phyloP scores from a whole-genome alignment of 2,797 vertebrate species.

The Eremophila alpestris region DNA sequence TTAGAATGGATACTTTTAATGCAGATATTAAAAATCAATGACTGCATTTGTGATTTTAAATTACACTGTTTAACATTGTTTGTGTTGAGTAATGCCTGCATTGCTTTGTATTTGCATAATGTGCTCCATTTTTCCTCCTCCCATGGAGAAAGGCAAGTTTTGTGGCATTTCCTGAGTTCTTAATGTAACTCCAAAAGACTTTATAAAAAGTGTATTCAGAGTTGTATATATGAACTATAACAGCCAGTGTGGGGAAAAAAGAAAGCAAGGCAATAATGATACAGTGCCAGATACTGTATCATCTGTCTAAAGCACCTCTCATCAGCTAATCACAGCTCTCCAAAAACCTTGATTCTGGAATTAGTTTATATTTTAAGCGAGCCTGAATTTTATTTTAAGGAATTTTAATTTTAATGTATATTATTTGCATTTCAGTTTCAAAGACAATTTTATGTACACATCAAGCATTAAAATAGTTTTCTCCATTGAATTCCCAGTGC shows the following conservation, averaged over 20 bases:
- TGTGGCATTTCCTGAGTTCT: conserved; percentile 20
- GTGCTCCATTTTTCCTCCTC: background rate
- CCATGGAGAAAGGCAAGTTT: conserved; percentile 2
- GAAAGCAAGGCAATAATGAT: background rate
- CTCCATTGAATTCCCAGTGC: conserved; percentile 41
- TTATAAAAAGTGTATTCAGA: background rate
- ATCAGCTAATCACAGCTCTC: conserved; percentile 39
- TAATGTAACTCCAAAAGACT: conserved; percentile 22
- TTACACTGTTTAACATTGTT: conserved; percentile 32
- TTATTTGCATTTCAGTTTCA: conserved; percentile 56
- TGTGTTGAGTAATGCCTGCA: background rate
- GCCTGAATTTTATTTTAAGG: conserved; percentile 27
- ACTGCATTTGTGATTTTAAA: conserved; percentile 40
- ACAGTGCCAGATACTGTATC: background rate
- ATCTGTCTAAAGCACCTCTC: conserved; percentile 30
- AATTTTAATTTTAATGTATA: conserved; percentile 43
- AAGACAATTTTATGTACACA: conserved; percentile 35
- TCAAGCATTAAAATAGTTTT: conserved; percentile 16
- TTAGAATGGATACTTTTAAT: conserved; percentile 39
- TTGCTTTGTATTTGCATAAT: conserved; percentile 6
- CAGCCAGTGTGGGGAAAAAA: background rate
- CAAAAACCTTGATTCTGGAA: conserved; percentile 15
- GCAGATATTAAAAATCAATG: conserved; percentile 63
- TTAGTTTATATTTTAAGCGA: background rate
- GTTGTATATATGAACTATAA: background rate